These are phyloP conservation scores for Netta rufina DNA, from an alignment of 2,797 vertebrate genomes.

Conservation along the genomic window DNA sequence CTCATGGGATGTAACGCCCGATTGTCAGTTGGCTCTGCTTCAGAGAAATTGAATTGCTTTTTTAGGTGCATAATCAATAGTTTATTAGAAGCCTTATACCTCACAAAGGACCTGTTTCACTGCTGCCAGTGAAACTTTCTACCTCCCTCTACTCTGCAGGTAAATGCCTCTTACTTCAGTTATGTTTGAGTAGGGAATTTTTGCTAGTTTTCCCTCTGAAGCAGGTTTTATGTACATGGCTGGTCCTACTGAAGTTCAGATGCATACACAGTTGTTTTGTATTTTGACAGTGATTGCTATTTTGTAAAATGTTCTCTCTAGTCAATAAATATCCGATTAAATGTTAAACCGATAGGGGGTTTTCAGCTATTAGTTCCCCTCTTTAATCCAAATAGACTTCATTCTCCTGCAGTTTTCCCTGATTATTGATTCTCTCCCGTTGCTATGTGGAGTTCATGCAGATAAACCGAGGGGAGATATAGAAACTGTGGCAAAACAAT, in stretches of 20 bases:
- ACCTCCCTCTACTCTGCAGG: background rate
- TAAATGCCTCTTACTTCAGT: background rate
- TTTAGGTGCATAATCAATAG: background rate
- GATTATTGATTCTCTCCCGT: background rate
- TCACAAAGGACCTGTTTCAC: background rate
- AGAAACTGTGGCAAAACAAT: background rate
- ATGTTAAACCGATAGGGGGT: background rate
- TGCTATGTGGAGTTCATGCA: background rate
- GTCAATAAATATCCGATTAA: background rate
- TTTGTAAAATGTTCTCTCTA: background rate
- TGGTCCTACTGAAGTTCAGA: background rate
- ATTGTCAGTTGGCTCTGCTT: background rate
- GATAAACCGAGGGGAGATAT: background rate
- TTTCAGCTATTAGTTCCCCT: background rate
- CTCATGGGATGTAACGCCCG: fast-evolving
- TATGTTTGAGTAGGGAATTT: background rate
- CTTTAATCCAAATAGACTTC: background rate
- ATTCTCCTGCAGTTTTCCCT: background rate
- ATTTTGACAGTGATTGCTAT: background rate
- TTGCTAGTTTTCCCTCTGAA: background rate
- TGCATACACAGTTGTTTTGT: background rate
- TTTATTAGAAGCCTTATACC: background rate
- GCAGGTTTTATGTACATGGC: background rate
- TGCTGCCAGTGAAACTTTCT: background rate
- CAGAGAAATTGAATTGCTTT: background rate